A percentile compares a stretch with the other conserved stretches of the same genome.
These are phyloP conservation scores for Coturnix japonica DNA, from an alignment of 2,113 vertebrate genomes.

Conservation along the genomic window DNA sequence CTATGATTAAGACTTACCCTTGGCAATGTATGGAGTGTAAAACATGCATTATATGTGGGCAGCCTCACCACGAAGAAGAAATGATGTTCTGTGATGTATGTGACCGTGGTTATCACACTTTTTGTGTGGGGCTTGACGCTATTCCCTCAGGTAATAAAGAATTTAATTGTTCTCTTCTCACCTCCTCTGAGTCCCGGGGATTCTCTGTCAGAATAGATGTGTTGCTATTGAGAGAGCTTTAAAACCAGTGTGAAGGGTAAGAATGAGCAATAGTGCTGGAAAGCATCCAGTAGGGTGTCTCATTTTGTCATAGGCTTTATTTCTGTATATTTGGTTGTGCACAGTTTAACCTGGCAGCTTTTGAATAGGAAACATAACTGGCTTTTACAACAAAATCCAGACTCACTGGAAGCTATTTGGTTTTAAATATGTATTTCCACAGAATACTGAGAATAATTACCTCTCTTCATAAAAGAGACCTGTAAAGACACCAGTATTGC, in stretches of 20 bases:
- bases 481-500: constrained; percentile 12
- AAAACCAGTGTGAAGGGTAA: not conserved
- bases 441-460: not conserved
- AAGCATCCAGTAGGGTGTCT: not conserved
- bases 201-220: not conserved
- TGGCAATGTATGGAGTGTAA: constrained; percentile 99
- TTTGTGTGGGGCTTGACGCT: constrained; percentile 94
- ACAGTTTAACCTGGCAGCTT: constrained; percentile 32
- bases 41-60: constrained; percentile 94
- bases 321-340: constrained; percentile 36
- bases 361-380: constrained; percentile 3
- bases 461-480: not conserved
- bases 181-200: not conserved
- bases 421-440: not conserved
- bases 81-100: constrained; percentile 99
- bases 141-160: constrained; percentile 91
- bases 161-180: not conserved
- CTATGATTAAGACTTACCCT: constrained; percentile 93
- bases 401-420: not conserved
- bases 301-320: constrained; percentile 15
- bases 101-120: constrained; percentile 97
- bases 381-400: not conserved
- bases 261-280: not conserved
- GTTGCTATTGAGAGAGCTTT: not conserved
- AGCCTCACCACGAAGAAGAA: constrained; percentile 97